Base-by-base conservation (phyloP, 2,888 invertebrate species). In the Scotopteryx bipunctaria region DNA sequence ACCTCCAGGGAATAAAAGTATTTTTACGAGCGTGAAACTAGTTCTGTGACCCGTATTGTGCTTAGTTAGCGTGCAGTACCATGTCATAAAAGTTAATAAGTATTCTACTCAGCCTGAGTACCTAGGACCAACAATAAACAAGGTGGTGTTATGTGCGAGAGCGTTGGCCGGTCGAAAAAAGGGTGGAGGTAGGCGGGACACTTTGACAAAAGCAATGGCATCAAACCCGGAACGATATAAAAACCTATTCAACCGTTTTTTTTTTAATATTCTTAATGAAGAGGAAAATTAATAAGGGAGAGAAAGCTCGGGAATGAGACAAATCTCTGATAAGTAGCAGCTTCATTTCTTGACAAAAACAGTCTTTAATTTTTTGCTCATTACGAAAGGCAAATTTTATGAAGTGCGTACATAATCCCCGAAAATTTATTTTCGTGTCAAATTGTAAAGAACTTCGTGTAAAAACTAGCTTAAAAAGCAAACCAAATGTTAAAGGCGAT, bases 401-500 rank as follows among this genome's bases (percentile, higher is more conserved):
- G 63, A 63, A 60, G 66, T 54, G 64, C 54, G 59, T 61, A 68
- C 66, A 66, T 66, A 71, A 63, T 67, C 61, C 52, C 25, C 54
- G 54, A 52, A 58, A 64, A 73, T 73, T 68, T 73, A 73, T 69
- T 48, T 41, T 59, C 31, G 38, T 54, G 63, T 65, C 61, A 60
- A 64, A 71, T 59, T 57, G 52, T 52, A 49, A 47, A 53, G 53
- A 56, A 33, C 35, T 36, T 40, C 45, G 42, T 36, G 48, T 62
- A 64, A 64, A 64, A 66, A 63, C 61, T 53, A 51, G 23, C 51
- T 57, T 57, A 66, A 72, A 72, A 69, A 67, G 54, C 42, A 55
- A 55, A 55, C 62, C 55, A 67, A 63, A 65, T 63, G 68, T 66
- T 68, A 73, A 73, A 69, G 63, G 29, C 45, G 29, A 64, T 63